phyloP scores from a whole-genome alignment of 1,140 invertebrate genomes.

The Tetramorium parvispinum region DNA sequence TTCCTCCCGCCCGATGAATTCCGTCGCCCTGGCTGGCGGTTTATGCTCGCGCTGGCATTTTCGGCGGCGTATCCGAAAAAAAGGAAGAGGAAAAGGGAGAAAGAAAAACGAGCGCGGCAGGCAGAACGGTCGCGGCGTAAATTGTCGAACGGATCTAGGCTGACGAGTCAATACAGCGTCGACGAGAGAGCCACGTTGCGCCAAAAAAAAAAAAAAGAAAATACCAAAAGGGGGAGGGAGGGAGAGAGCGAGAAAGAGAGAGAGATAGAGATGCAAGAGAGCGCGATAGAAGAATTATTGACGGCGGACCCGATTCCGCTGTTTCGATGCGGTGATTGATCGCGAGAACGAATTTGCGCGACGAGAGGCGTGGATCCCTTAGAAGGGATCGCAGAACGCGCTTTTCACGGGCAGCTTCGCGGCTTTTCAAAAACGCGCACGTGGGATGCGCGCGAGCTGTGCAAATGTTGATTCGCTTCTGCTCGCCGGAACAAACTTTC shows the following conservation, averaged over 20 bases:
- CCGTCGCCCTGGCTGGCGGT: slow-evolving; percentile 8
- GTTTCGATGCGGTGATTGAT: slow-evolving; percentile 61
- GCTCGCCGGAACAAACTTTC: background rate
- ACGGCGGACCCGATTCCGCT: slow-evolving; percentile 53
- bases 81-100: slow-evolving; percentile 10
- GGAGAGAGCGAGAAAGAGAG: background rate
- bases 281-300: slow-evolving; percentile 58
- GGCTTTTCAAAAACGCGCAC: slow-evolving; percentile 26
- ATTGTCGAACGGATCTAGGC: slow-evolving; percentile 59
- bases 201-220: slow-evolving; percentile 45
- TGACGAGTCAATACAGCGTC: slow-evolving; percentile 64
- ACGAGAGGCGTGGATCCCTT: slow-evolving; percentile 48
- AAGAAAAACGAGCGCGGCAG: slow-evolving; percentile 56
- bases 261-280: slow-evolving; percentile 3
- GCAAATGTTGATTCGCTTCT: slow-evolving; percentile 52
- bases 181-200: slow-evolving; percentile 49
- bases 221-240: background rate
- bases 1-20: background rate
- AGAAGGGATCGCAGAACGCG: slow-evolving; percentile 26
- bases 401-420: slow-evolving; percentile 46
- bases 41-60: slow-evolving; percentile 52
- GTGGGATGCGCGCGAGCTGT: slow-evolving; percentile 20
- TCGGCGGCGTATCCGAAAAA: slow-evolving; percentile 20
- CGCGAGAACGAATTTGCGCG: slow-evolving; percentile 51
- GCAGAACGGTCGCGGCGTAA: slow-evolving; percentile 51